Evolutionary conservation across 2,113 vertebrate genomes (phyloP).

Genomic region (Malurus elegans): DNA sequence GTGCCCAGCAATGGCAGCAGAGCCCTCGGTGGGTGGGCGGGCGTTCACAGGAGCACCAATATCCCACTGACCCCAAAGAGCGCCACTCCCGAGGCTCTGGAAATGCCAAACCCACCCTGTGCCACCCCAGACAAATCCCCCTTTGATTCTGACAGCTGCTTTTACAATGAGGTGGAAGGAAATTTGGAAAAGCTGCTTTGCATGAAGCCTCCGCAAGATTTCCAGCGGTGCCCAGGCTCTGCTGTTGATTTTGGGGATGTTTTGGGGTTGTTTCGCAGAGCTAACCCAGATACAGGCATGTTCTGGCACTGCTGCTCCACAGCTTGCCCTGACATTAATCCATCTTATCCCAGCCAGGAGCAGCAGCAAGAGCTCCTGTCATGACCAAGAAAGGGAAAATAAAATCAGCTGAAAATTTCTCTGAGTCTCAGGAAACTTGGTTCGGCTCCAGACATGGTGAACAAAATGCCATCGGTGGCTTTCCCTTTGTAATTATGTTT

Average conservation of each 20-base stretch:
- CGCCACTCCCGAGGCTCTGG: background rate
- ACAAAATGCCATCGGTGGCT: background rate
- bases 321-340: background rate
- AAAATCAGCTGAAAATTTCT: background rate
- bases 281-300: background rate
- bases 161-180: background rate
- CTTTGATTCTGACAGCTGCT: background rate
- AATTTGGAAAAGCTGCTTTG: background rate
- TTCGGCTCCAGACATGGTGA: background rate
- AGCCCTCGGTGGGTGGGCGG: background rate
- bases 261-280: background rate
- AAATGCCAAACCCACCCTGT: background rate
- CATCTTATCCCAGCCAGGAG: background rate
- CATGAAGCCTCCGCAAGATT: background rate
- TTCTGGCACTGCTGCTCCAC: background rate
- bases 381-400: background rate
- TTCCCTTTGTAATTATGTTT: conserved; percentile 26
- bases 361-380: background rate
- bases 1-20: fast-evolving
- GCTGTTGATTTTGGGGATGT: background rate
- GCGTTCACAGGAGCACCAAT: background rate
- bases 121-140: background rate
- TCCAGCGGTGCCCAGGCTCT: background rate
- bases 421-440: background rate
- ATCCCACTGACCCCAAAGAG: background rate